A percentile compares a stretch with the other conserved stretches of the same genome.
Conservation (phyloP, 2,797 vertebrate genomes). For the Sphaeramia orbicularis region DNA sequence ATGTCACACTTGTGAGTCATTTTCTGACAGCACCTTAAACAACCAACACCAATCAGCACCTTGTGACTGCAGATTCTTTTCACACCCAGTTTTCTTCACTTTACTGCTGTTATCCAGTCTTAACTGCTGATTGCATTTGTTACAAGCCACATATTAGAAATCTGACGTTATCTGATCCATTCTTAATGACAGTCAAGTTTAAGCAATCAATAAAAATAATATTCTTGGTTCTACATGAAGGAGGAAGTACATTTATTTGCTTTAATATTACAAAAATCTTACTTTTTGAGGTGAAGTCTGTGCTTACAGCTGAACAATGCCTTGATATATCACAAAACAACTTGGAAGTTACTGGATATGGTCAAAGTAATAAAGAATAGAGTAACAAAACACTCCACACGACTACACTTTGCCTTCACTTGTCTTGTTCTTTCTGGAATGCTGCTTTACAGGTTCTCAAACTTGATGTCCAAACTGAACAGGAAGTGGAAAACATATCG, state of each 20-base stretch:
- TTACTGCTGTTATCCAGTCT: constrained; percentile 16
- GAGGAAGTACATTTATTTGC: too few relatives aligned
- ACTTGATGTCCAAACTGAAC: background rate
- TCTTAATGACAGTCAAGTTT: background rate
- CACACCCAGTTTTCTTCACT: constrained; percentile 35
- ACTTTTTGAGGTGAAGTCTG: background rate
- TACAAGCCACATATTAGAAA: background rate
- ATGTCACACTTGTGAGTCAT: constrained; percentile 53
- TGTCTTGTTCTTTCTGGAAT: constrained; percentile 7
- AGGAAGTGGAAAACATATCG: background rate
- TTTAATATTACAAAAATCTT: background rate
- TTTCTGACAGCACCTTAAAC: constrained; percentile 24
- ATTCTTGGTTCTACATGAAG: too few relatives aligned
- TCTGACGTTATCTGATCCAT: too few relatives aligned
- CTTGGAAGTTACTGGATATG: background rate
- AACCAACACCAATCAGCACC: constrained; percentile 17
- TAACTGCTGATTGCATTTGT: background rate
- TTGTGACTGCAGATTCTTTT: constrained; percentile 53
- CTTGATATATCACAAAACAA: background rate
- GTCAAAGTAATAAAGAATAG: background rate
- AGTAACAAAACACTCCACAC: background rate
- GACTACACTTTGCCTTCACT: constrained; percentile 2
- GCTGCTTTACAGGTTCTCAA: background rate
- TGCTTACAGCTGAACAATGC: background rate
- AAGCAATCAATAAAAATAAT: background rate